phyloP scores from a whole-genome alignment of 2,797 vertebrate species.

The Phoebastria nigripes region DNA sequence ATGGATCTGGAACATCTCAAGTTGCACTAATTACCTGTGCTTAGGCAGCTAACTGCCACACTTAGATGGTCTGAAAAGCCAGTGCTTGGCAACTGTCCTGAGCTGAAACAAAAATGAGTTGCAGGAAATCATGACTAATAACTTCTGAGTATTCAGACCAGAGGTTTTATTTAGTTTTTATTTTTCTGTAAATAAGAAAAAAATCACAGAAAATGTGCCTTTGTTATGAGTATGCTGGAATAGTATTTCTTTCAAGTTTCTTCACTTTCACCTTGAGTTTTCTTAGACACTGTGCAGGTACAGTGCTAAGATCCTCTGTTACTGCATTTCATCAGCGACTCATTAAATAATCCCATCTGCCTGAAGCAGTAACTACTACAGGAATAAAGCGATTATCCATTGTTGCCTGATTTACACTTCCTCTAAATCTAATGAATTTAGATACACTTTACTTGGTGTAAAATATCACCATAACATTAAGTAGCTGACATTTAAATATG shows the following conservation, averaged over 20 bases:
- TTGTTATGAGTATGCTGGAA: not conserved
- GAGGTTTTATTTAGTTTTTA: not conserved
- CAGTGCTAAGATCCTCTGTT: not conserved
- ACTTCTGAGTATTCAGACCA: not conserved
- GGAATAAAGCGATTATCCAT: slow-evolving; percentile 27
- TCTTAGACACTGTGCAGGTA: not conserved
- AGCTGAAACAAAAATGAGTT: not conserved
- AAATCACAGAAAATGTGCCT: not conserved
- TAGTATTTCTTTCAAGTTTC: not conserved
- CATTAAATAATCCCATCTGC: slow-evolving; percentile 41
- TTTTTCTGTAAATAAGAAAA: not conserved
- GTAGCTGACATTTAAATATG: not conserved
- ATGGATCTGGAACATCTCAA: not conserved
- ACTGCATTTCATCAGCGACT: slow-evolving; percentile 15
- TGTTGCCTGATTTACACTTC: slow-evolving; percentile 37
- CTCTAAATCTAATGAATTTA: slow-evolving; percentile 40
- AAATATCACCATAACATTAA: slow-evolving; percentile 22
- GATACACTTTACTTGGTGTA: not conserved
- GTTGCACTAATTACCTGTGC: not conserved
- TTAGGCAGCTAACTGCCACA: not conserved
- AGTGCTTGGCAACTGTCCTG: not conserved
- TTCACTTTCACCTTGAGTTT: not conserved
- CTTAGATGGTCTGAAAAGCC: not conserved
- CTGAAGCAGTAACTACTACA: slow-evolving; percentile 7
- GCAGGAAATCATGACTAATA: not conserved